Evolutionary conservation across 2,113 vertebrate genomes (phyloP), one percentile per base, ranked within the genome.

Genomic region (Tiliqua scincoides): DNA sequence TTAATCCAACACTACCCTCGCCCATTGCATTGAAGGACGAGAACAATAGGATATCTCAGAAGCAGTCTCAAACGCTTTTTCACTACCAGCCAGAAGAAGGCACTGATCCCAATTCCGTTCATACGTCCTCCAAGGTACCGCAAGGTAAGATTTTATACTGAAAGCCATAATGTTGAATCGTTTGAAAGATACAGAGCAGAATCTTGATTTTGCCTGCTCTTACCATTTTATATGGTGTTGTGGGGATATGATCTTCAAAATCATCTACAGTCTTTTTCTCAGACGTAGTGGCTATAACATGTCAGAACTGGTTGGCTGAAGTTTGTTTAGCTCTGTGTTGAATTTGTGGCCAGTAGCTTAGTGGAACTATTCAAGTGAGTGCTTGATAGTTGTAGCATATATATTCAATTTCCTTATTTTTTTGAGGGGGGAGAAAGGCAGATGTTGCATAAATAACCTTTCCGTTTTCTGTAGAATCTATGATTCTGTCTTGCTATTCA

Each of bases 61-160:
- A 89, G 84, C 95, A 94, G 77, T 94, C 85, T 0, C 94, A 95
- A 71, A 93, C 86, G 0, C 86, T 95, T 61, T 65, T 92, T 80
- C 96, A 81, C 11, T 91, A 92, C 89, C 94, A 86, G 2, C 73
- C 94, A 0, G 95, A 96, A 82, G 96, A 97, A 43, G 94, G 95
- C 0, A 84, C 92, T 23, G 94, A 95, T 86, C 96, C 96, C 86
- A 97, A 96, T 86, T 96, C 96, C 3, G 95, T 96, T 83, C 92
- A 96, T 1, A 79, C 93, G 52, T 87, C 88, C 52, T 90, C 90
- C 90, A 95, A 94, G 91, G 79, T 92, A 11, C 83, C 95, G 54
- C 93, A 94, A 94, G 97, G 98, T 98, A 95, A 98, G 98, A 48
- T 1, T 35, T 17, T 83, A 18, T 65, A 32, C 27, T 4, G 0